Base-by-base conservation (phyloP, 2,888 invertebrate species). In the Sphaerophoria rueppellii region DNA sequence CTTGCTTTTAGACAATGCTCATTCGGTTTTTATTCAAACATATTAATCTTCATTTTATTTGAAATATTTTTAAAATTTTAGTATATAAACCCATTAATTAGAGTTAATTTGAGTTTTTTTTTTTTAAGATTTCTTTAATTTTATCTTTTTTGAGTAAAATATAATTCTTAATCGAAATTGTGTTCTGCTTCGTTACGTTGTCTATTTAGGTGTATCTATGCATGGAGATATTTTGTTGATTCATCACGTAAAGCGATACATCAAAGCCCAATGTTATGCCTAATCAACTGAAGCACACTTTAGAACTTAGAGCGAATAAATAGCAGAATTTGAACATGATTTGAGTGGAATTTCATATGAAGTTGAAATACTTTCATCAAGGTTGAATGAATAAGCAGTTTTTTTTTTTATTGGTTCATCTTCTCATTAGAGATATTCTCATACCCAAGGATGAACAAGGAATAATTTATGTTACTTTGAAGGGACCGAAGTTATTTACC, bases 331-430 rank as follows among this genome's bases (percentile, higher is more conserved):
- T 57, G 9, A 37, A 14, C 35, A 57, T 57, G 57, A 57, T 57
- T 57, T 57, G 57, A 57, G 35, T 57, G 35, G 57, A 57, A 57
- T 57, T 57, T 4, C 5, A 57, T 57, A 35, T 57, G 35, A 57
- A 57, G 57, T 57, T 57, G 35, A 57, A 57, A 57, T 57, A 37
- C 35, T 57, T 35, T 6, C 35, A 35, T 14, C n/a, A 57, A 35
- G 57, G 35, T 14, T 57, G 35, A 57, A 35, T 57, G n/a, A 14
- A 57, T 57, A 57, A 57, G 34, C 35, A 34, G 55, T 55, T 34
- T 32, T 55, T 34, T 55, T 55, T 11, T 55, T 35, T 57, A 35
- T 57, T 57, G 14, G 14, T 35, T 55, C 35, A 14, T 9, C 14
- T 37, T 37, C 57, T 57, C 35, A 57, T 57, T 57, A 57, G 35